A percentile compares a stretch with the other conserved stretches of the same genome.
Evolutionary conservation across 2,797 vertebrate genomes (phyloP).

Genomic region (Sus cebifrons): DNA sequence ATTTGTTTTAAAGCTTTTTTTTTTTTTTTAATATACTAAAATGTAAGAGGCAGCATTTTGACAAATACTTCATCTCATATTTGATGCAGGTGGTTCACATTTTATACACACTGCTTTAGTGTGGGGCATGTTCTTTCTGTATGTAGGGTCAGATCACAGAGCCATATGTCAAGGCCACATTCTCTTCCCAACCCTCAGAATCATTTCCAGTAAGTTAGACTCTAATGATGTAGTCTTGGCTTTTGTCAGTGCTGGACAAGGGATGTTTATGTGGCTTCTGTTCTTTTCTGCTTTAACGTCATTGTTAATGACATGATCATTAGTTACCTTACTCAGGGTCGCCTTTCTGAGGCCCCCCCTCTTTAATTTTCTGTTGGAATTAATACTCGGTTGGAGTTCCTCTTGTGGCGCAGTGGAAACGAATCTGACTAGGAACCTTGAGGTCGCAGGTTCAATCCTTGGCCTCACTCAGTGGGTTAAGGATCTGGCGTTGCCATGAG

Average conservation of each 20-base stretch:
- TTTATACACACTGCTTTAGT: background rate
- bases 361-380: slow-evolving; percentile 47
- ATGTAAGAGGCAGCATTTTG: background rate
- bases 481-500: no score
- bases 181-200: background rate
- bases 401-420: no score
- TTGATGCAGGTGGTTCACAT: background rate
- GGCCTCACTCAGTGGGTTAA: no score
- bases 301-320: background rate
- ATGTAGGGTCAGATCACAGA: background rate
- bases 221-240: background rate
- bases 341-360: background rate
- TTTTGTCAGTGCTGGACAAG: background rate
- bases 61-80: background rate
- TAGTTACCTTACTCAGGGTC: background rate
- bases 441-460: no score
- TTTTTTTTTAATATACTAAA: background rate
- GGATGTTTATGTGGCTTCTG: background rate
- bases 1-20: background rate
- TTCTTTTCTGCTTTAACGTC: background rate
- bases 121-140: background rate
- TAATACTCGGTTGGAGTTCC: background rate
- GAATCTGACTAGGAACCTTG: no score
- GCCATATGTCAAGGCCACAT: background rate
- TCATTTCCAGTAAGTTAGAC: background rate